These are phyloP conservation scores for Brienomyrus longianalis DNA, from an alignment of 2,113 vertebrate genomes.

Conservation along the genomic window DNA sequence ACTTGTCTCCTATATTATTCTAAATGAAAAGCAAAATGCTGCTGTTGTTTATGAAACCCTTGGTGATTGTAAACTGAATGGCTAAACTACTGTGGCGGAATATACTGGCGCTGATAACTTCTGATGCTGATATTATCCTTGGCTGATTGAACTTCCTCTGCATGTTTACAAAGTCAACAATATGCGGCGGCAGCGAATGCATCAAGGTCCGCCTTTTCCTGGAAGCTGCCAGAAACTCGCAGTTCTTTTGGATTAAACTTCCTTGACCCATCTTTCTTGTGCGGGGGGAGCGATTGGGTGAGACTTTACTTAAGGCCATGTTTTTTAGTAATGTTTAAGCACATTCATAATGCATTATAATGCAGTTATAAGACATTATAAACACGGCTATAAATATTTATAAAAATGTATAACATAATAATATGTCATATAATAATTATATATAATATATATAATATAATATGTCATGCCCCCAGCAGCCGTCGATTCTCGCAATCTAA, in stretches of 20 bases:
- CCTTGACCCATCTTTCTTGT: not conserved
- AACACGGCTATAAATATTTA: too few species aligned
- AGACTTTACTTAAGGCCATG: too few species aligned
- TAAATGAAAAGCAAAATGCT: not conserved
- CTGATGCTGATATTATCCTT: not conserved
- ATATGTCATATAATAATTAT: too few species aligned
- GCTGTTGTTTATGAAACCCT: not conserved
- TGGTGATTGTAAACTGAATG: not conserved
- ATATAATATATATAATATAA: too few species aligned
- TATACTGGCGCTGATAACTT: not conserved
- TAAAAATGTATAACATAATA: too few species aligned
- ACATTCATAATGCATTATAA: too few species aligned
- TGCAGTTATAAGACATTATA: too few species aligned
- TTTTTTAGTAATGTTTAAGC: too few species aligned
- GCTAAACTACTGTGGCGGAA: not conserved
- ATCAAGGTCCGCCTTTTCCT: not conserved
- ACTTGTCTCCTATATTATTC: not conserved
- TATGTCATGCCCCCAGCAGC: too few species aligned
- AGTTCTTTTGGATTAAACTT: not conserved
- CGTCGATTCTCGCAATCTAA: too few species aligned
- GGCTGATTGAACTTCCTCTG: not conserved
- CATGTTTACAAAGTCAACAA: not conserved
- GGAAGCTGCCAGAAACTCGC: too few species aligned
- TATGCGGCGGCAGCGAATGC: not conserved
- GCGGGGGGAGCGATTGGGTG: not conserved